Base-by-base conservation (phyloP, 2,888 invertebrate genomes). In the Platycnemis pennipes region DNA sequence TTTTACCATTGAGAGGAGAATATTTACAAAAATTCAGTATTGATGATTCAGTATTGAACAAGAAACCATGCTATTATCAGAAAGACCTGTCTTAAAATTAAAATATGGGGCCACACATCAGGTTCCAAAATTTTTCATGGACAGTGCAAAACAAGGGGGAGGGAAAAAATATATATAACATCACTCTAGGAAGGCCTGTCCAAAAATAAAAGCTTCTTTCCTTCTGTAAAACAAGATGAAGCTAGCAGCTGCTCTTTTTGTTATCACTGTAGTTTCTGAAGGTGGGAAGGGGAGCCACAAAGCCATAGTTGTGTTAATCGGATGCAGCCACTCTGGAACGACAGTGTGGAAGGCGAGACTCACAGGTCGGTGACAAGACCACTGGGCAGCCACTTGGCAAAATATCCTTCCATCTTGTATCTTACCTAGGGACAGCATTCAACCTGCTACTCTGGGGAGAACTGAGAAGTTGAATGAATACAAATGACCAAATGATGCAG, bases 161-260 rank as follows among this genome's bases (percentile, higher is more conserved):
- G 16, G 91, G 91, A 44, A 44, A 44, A 44, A 56, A 91, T 44
- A 91, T 26, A 89, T 49, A 44, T 44, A 56, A 26, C 91, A 91
- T 69, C 63, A 91, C 44, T 69, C 44, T 42, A 91, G 91, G 91
- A 91, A 53, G 91, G 91, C 63, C 91, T 69, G 63, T 91, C 91
- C 91, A 91, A 91, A 69, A 89, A 49, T 37, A 89, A 89, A 88
- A 89, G 88, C 88, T 88, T 88, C 88, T 88, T 88, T 88, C 88
- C 49, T 88, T 49, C 88, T 88, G 88, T 88, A 46, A 49, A 49
- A 49, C 42, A 53, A 94, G 86, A 94, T 94, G 87, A 94, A 86
- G 88, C 88, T 94, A 94, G 94, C 94, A 45, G 94, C 88, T 94
- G 94, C 94, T 94, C 94, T 94, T 94, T 94, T 94, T 88, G 91